These are phyloP conservation scores for Lethenteron camtschaticum DNA, from an alignment of 2,113 vertebrate genomes.

Conservation along the genomic window DNA sequence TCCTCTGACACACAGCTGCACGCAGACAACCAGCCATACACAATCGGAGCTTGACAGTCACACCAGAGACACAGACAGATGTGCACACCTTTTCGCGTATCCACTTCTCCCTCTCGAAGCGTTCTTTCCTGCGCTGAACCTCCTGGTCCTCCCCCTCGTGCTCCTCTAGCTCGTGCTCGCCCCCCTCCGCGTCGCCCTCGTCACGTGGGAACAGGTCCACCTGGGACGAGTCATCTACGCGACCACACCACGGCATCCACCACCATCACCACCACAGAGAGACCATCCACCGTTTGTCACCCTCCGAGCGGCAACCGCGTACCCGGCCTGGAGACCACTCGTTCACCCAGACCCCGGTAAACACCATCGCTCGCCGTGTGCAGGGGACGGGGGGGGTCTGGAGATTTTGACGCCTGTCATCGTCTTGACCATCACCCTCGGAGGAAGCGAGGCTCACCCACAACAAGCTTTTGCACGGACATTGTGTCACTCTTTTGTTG, in stretches of 20 bases:
- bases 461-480: too few relatives aligned
- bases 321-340: too few relatives aligned
- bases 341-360: too few relatives aligned
- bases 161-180: constrained; percentile 36
- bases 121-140: constrained; percentile 50
- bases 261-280: background rate
- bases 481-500: too few relatives aligned
- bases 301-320: too few relatives aligned
- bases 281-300: too few relatives aligned
- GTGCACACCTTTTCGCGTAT: constrained; percentile 51
- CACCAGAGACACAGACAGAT: background rate
- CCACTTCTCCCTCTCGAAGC: constrained; percentile 79
- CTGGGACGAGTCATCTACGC: constrained; percentile 31
- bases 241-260: background rate
- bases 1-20: background rate
- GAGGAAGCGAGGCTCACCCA: too few relatives aligned
- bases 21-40: constrained; percentile 1
- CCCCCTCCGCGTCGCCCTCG: constrained; percentile 28
- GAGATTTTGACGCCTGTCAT: too few relatives aligned
- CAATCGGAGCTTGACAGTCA: background rate
- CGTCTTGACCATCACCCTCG: too few relatives aligned
- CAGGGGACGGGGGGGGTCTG: too few relatives aligned
- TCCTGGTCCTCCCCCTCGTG: constrained; percentile 48
- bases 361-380: too few relatives aligned
- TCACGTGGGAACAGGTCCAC: constrained; percentile 21